phyloP scores from a whole-genome alignment of 2,888 invertebrate genomes.

The Cephus spinipes region DNA sequence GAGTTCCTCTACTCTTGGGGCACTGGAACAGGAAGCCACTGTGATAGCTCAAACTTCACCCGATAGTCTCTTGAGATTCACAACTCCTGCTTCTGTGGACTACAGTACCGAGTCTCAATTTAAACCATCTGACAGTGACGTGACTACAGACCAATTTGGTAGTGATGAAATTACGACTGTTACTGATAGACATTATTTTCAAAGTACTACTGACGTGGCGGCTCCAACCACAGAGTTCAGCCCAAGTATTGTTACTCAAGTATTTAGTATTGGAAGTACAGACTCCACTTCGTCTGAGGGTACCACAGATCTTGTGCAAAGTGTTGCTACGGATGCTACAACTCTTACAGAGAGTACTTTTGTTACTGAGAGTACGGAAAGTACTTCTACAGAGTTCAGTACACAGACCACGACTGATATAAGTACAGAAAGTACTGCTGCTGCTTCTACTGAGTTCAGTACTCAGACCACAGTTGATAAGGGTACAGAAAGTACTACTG shows the following conservation, averaged over 20 bases:
- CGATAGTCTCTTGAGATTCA: background rate
- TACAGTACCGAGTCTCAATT: background rate
- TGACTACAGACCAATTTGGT: background rate
- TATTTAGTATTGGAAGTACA: background rate
- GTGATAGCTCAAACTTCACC: background rate
- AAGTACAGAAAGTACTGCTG: background rate
- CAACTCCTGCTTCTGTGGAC: background rate
- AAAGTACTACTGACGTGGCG: background rate
- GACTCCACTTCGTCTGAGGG: background rate
- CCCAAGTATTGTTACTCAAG: background rate
- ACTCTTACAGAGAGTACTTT: background rate
- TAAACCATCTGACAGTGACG: background rate
- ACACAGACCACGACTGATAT: background rate
- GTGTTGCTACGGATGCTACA: background rate
- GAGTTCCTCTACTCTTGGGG: background rate
- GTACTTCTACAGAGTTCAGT: background rate
- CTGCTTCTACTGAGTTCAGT: conserved; percentile 7
- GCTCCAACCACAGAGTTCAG: background rate
- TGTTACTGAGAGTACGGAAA: background rate
- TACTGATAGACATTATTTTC: background rate
- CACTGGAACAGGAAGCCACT: background rate
- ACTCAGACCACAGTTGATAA: conserved; percentile 9
- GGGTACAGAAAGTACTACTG: conserved; percentile 12
- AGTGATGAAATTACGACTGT: background rate
- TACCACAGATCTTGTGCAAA: background rate